These are phyloP conservation scores for Sminthurinus aureus DNA, from an alignment of 2,888 invertebrate genomes.

Conservation along the genomic window DNA sequence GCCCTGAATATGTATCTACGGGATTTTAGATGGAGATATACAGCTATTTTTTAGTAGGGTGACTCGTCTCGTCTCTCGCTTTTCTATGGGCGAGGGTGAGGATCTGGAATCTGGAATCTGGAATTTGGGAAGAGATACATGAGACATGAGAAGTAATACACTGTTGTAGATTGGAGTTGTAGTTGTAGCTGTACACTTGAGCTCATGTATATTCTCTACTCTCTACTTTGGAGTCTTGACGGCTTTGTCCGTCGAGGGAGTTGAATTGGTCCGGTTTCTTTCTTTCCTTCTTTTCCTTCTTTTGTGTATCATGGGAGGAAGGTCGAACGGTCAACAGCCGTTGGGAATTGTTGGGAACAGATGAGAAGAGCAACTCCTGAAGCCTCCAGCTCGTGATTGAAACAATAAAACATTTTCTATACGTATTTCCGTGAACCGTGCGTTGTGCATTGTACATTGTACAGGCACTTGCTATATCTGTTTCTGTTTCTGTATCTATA, in stretches of 20 bases:
- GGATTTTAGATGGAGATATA: too few relatives aligned
- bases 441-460: not conserved
- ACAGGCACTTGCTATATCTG: too few relatives aligned
- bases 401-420: constrained; percentile 56
- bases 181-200: not conserved
- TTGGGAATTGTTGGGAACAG: constrained; percentile 34
- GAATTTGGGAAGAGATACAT: not conserved
- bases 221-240: not conserved
- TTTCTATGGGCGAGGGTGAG: too few relatives aligned
- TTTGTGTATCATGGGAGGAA: constrained; percentile 22
- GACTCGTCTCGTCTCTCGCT: not conserved
- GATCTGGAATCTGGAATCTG: too few relatives aligned
- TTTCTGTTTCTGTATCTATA: not conserved
- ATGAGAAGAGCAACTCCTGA: constrained; percentile 49
- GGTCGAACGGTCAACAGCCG: constrained; percentile 52
- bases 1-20: not conserved
- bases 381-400: constrained; percentile 54
- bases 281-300: not conserved
- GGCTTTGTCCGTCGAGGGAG: not conserved
- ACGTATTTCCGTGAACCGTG: constrained; percentile 34
- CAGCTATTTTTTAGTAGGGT: not conserved
- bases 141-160: not conserved
- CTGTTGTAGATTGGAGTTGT: too few relatives aligned
- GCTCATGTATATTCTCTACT: not conserved
- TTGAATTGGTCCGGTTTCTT: constrained; percentile 27